Evolutionary conservation across 1,140 invertebrate genomes (phyloP).

Genomic region (Cydia amplana): DNA sequence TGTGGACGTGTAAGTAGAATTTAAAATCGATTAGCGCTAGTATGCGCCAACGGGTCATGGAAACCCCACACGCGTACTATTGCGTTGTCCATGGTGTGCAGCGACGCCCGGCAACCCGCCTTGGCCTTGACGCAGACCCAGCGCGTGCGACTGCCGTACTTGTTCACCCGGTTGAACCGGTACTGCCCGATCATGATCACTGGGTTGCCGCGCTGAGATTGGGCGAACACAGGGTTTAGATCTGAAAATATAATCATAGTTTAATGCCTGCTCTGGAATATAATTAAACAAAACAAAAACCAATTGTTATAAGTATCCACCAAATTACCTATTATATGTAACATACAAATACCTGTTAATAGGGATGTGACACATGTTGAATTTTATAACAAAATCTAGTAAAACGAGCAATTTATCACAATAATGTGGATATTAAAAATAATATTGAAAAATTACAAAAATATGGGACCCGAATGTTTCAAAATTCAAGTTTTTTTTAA

Average conservation of each 20-base stretch:
- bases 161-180: slow-evolving; percentile 71
- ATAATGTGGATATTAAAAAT: too few relatives aligned
- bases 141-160: slow-evolving; percentile 65
- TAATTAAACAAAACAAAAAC: too few relatives aligned
- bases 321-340: too few relatives aligned
- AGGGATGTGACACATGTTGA: too few relatives aligned
- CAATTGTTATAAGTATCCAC: too few relatives aligned
- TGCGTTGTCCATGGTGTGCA: slow-evolving; percentile 73
- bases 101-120: slow-evolving; percentile 66
- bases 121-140: slow-evolving; percentile 76
- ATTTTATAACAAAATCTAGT: too few relatives aligned
- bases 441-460: too few relatives aligned
- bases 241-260: slow-evolving; percentile 53
- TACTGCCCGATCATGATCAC: slow-evolving; percentile 75
- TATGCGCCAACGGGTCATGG: slow-evolving; percentile 68
- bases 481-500: too few relatives aligned
- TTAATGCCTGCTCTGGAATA: not conserved
- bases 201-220: slow-evolving; percentile 70
- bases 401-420: too few relatives aligned
- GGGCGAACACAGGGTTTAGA: slow-evolving; percentile 69
- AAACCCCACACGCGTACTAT: slow-evolving; percentile 74
- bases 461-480: too few relatives aligned
- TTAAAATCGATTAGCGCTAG: slow-evolving; percentile 68
- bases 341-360: too few relatives aligned
- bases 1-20: not conserved